Percentiles rank a stretch among this genome's conserved stretches.
Conservation (phyloP, 2,888 invertebrate genomes). For the Anthrax anthrax region DNA sequence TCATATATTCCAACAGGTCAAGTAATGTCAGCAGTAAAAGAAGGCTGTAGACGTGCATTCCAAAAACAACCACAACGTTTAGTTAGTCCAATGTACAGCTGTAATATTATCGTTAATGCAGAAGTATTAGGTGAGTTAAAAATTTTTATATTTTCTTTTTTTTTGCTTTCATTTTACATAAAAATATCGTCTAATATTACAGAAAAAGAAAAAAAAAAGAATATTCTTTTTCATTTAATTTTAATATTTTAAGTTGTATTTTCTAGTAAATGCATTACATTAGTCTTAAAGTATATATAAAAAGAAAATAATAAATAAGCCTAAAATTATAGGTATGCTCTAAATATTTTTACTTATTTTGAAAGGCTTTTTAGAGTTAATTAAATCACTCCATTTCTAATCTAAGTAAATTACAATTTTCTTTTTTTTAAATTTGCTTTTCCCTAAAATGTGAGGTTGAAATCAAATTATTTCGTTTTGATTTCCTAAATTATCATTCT, state of each 20-base stretch:
- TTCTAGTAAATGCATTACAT: constrained; percentile 32
- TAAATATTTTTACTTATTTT: neutral
- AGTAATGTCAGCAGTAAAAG: constrained; percentile 81
- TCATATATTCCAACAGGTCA: constrained; percentile 48
- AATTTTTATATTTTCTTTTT: neutral
- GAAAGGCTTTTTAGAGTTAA: neutral
- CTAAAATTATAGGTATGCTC: constrained; percentile 2
- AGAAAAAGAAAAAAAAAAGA: too few relatives aligned
- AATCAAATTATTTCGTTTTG: neutral
- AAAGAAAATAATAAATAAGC: constrained; percentile 3
- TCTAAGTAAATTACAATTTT: neutral
- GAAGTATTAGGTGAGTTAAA: constrained; percentile 72
- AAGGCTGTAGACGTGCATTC: constrained; percentile 76
- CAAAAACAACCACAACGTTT: constrained; percentile 78
- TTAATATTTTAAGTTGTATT: neutral
- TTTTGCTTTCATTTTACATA: too few relatives aligned
- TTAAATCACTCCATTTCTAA: neutral
- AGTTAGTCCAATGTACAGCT: constrained; percentile 88
- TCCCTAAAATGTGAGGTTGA: neutral
- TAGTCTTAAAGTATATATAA: constrained; percentile 13
- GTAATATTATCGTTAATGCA: constrained; percentile 67
- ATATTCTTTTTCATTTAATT: too few relatives aligned
- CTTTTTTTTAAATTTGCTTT: neutral
- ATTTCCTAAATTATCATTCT: neutral
- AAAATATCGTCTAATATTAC: too few relatives aligned